A percentile compares a stretch with the other conserved stretches of the same genome.
phyloP scores from a whole-genome alignment of 2,113 vertebrate genomes.

The Rostratula benghalensis region DNA sequence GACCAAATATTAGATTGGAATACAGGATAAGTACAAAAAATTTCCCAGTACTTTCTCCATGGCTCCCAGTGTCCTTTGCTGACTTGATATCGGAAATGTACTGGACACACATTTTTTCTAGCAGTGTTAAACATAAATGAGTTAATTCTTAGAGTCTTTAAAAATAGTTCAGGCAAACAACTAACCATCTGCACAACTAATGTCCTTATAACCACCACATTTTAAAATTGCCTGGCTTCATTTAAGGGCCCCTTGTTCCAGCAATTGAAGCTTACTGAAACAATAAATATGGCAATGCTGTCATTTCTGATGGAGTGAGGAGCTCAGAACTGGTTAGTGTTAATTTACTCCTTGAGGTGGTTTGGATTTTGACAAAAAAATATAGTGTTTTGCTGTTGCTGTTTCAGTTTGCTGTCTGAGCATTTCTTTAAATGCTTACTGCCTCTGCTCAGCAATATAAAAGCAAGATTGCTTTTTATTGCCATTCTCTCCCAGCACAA shows the following conservation, averaged over 20 bases:
- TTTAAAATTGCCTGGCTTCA: not conserved
- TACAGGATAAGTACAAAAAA: not conserved
- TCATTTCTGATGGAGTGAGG: not conserved
- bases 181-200: slow-evolving; percentile 1
- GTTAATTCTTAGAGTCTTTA: slow-evolving; percentile 33
- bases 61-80: not conserved
- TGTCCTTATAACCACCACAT: not conserved
- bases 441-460: slow-evolving; percentile 30
- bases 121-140: slow-evolving; percentile 33
- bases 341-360: slow-evolving; percentile 13
- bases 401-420: slow-evolving; percentile 44
- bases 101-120: not conserved
- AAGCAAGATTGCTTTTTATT: slow-evolving; percentile 51
- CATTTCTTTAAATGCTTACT: slow-evolving; percentile 37
- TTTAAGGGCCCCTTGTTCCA: not conserved
- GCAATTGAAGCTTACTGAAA: not conserved
- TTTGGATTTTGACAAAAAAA: slow-evolving; percentile 32
- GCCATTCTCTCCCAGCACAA: not conserved
- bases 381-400: not conserved
- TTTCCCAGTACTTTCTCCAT: not conserved
- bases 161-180: slow-evolving; percentile 32
- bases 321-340: not conserved
- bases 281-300: not conserved
- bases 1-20: not conserved
- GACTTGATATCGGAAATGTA: slow-evolving; percentile 6